These are phyloP conservation scores for Orestias chungarensis DNA, from an alignment of 2,797 vertebrate genomes.

Conservation along the genomic window DNA sequence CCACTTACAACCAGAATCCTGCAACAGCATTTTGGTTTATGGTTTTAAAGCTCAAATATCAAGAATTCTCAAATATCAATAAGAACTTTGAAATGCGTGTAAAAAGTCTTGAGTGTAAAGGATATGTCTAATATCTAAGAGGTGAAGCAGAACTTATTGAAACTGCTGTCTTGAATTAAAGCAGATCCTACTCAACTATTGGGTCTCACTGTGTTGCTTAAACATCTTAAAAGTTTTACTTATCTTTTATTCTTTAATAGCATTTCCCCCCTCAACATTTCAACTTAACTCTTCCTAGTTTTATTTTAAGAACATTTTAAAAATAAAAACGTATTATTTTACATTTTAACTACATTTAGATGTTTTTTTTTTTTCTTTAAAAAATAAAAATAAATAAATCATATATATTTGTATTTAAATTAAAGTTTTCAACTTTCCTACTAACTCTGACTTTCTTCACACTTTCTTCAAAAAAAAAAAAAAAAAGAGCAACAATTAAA, in stretches of 20 bases:
- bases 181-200: not conserved
- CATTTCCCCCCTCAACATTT: not conserved
- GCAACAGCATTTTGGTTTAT: not conserved
- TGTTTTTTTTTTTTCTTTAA: not conserved
- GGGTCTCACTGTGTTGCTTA: not conserved
- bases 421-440: not conserved
- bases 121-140: not conserved
- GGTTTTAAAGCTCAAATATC: not conserved
- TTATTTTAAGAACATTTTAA: no score
- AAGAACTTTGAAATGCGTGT: no score
- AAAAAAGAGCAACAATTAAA: not conserved
- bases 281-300: not conserved
- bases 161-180: not conserved
- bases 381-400: not conserved
- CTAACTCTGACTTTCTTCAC: not conserved
- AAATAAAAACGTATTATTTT: no score
- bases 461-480: not conserved
- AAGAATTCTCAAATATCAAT: not conserved
- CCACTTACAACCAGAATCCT: constrained; percentile 44
- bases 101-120: not conserved
- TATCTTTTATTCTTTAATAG: not conserved
- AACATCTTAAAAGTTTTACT: not conserved
- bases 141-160: not conserved
- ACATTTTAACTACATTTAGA: not conserved
- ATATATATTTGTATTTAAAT: not conserved